Evolutionary conservation across 2,797 vertebrate species (phyloP).

Genomic region (Poecilia wingei): DNA sequence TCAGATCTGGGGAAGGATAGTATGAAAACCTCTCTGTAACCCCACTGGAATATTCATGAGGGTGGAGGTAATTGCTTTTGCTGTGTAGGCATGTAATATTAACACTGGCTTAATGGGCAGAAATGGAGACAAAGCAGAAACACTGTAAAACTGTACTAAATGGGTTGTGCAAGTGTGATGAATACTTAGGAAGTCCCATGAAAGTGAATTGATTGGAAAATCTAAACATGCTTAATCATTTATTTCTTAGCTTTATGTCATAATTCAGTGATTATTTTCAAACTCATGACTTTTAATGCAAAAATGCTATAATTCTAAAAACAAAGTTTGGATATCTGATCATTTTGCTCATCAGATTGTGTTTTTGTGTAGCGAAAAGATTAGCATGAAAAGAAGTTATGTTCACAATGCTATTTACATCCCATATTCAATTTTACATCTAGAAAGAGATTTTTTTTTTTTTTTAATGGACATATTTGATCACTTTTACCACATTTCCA

Average conservation of each 20-base stretch:
- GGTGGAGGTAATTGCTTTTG: slow-evolving; percentile 44
- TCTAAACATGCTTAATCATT: neutral
- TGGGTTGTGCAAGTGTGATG: slow-evolving; percentile 4
- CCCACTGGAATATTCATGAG: slow-evolving; percentile 57
- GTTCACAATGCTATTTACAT: neutral
- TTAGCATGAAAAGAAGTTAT: neutral
- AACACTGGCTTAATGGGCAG: slow-evolving; percentile 38
- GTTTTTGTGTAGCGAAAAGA: neutral
- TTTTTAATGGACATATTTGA: neutral
- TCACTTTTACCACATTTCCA: neutral
- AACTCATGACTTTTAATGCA: neutral
- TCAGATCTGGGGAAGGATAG: slow-evolving; percentile 42
- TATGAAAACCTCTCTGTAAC: slow-evolving; percentile 46
- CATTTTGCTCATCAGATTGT: neutral
- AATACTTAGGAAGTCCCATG: slow-evolving; percentile 6
- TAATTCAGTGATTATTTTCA: neutral
- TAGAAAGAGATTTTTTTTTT: neutral
- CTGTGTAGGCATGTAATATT: slow-evolving; percentile 43
- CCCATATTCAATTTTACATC: neutral
- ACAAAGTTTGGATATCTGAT: neutral
- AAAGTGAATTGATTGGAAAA: slow-evolving; percentile 17
- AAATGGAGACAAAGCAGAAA: slow-evolving; percentile 33
- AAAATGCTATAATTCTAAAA: neutral
- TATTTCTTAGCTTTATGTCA: neutral
- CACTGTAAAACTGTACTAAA: slow-evolving; percentile 37